These are phyloP conservation scores for Cyprinus carpio DNA, from an alignment of 2,113 vertebrate genomes.

Conservation along the genomic window DNA sequence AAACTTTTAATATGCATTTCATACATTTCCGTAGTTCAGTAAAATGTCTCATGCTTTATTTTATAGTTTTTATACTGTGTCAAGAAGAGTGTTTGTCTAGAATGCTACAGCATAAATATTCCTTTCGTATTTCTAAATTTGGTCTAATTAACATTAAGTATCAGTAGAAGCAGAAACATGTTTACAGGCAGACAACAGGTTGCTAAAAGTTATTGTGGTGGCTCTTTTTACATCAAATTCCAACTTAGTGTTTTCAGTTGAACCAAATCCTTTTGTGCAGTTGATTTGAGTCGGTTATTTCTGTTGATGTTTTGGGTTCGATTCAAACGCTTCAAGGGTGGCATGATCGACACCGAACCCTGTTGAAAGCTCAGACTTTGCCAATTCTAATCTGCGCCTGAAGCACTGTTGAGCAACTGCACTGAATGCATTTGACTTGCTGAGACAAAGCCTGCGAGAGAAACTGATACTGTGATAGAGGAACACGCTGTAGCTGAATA, in stretches of 20 bases:
- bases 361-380: constrained; percentile 21
- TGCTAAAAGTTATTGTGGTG: not conserved
- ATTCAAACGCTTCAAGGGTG: constrained; percentile 2
- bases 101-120: not conserved
- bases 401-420: constrained; percentile 35
- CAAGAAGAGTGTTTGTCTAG: not conserved
- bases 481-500: constrained; percentile 12
- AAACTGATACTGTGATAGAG: constrained; percentile 42
- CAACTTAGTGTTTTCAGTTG: not conserved
- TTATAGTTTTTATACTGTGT: not conserved
- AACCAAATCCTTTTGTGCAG: not conserved
- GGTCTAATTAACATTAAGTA: not conserved
- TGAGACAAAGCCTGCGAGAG: constrained; percentile 30
- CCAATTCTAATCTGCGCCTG: constrained; percentile 8
- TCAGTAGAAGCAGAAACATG: not conserved
- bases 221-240: not conserved
- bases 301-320: constrained; percentile 21
- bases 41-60: not conserved
- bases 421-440: constrained; percentile 31
- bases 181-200: not conserved
- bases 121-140: not conserved
- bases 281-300: constrained; percentile 18
- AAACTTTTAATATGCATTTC: too few species aligned
- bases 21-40: too few species aligned
- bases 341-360: not conserved